These are phyloP conservation scores for Diloba caeruleocephala DNA, from an alignment of 2,888 invertebrate genomes.

Conservation along the genomic window DNA sequence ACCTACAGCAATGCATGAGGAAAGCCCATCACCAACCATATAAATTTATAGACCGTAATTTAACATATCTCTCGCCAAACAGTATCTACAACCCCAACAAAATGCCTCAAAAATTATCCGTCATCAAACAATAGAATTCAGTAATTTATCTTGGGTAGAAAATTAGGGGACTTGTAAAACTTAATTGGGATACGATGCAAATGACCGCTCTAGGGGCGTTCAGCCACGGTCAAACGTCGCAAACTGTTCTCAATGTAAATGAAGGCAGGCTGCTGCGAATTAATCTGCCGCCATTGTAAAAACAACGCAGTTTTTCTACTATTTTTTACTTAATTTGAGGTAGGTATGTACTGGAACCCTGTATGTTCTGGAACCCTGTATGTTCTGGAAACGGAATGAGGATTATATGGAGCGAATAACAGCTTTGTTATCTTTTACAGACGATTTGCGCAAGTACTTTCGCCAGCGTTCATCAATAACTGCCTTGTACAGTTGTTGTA, in stretches of 20 bases:
- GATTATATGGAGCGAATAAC: too few species aligned
- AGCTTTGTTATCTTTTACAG: too few species aligned
- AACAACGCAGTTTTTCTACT: constrained; percentile 52
- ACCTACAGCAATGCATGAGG: too few species aligned
- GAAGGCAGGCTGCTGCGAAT: constrained; percentile 67
- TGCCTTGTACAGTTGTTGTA: too few species aligned
- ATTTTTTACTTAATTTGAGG: not conserved
- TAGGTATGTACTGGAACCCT: not conserved
- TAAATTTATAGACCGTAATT: too few species aligned
- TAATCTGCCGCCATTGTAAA: constrained; percentile 63
- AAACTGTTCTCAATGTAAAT: constrained; percentile 82
- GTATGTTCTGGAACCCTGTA: too few species aligned
- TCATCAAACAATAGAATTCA: constrained; percentile 29
- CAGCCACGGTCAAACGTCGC: constrained; percentile 67
- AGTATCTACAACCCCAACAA: constrained; percentile 3
- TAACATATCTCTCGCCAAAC: not conserved
- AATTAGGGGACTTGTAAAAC: constrained; percentile 80
- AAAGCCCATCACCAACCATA: too few species aligned
- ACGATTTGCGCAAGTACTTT: too few species aligned
- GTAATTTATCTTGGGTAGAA: constrained; percentile 60
- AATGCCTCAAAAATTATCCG: constrained; percentile 17
- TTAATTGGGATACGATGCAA: constrained; percentile 84
- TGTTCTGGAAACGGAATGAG: too few species aligned
- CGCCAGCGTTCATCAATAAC: too few species aligned
- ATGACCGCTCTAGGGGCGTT: constrained; percentile 68